Evolutionary conservation across 1,140 invertebrate species (phyloP).

Genomic region (Diorhabda elongata): DNA sequence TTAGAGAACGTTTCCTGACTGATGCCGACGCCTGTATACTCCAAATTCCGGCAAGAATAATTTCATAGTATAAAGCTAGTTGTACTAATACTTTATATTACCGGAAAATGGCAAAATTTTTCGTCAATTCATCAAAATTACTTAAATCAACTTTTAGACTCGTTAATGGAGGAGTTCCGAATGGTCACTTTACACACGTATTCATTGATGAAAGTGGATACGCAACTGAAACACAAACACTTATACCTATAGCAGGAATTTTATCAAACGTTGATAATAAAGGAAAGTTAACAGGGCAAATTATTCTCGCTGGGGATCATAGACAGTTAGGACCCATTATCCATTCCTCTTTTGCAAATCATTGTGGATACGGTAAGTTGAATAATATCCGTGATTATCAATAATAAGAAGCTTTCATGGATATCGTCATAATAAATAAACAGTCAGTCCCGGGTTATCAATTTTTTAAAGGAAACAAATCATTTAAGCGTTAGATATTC

Average conservation of each 20-base stretch:
- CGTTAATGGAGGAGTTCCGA: constrained; percentile 54
- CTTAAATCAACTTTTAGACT: constrained; percentile 26
- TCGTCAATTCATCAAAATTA: no score
- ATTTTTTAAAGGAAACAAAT: no score
- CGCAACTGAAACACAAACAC: constrained; percentile 81
- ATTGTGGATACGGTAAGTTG: constrained; percentile 61
- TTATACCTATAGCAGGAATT: constrained; percentile 64
- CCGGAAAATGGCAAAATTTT: no score
- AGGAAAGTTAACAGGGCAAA: constrained; percentile 56
- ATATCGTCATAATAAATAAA: no score
- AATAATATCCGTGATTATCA: not conserved
- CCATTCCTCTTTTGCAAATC: constrained; percentile 58
- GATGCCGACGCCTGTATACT: no score
- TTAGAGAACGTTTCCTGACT: no score
- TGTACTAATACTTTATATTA: no score
- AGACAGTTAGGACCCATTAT: constrained; percentile 85
- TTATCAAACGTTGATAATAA: constrained; percentile 35
- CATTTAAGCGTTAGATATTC: no score
- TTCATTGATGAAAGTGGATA: constrained; percentile 91
- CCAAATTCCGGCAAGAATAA: no score
- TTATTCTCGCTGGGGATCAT: constrained; percentile 87
- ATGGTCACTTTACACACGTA: constrained; percentile 80
- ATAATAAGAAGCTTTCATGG: no score
- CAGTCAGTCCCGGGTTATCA: not conserved
- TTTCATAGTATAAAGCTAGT: no score